Base-by-base conservation (phyloP, 1,140 invertebrate species). In the Drosophila serrata region DNA sequence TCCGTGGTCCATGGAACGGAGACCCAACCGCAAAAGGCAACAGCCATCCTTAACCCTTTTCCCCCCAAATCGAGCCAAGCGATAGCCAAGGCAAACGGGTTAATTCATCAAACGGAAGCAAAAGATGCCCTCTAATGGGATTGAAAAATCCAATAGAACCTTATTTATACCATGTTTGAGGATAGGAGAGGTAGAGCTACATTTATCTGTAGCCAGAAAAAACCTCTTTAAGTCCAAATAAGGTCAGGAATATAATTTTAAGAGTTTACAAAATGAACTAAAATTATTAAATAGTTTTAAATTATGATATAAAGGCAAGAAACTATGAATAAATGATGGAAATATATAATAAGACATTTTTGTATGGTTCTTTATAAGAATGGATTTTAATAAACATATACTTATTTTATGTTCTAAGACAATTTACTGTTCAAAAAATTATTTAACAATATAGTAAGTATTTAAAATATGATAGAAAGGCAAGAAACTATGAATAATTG, bases 11-110 rank as follows among this genome's bases (percentile, higher is more conserved):
- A 12, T 13, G 22, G 49, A 22, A 35, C 51, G 51, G 19, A 53
- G 51, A 62, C 69, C 45, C 80, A 63, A 88, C 84, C 84, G 62
- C 84, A 84, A 53, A 70, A 84, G 75, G 75, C 79, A 61, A 79
- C 70, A 75, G 51, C 78, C 64, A 46, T 33, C 64, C 35, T 6
- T 22, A 29, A 49, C 48, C 22, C 35, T 37, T 37, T 24, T 8
- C 15, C 49, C 33, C 48, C 12, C 8, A 12, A 19, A 39, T 70
- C 27, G 40, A 27, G 42, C 63, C 12, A 22, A 29, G 37, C 51
- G 51, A 40, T 53, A 72, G 19, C 68, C 51, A 46, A 72, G 37
- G 12, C 19, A 24, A 45, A 40, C 12, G 64, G 22, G 43, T 58
- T 59, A 58, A 70, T 46, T 70, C 40, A 72, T 72, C 57, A 43